Base-by-base conservation (phyloP, 2,888 invertebrate species). In the Andrena bicolor region DNA sequence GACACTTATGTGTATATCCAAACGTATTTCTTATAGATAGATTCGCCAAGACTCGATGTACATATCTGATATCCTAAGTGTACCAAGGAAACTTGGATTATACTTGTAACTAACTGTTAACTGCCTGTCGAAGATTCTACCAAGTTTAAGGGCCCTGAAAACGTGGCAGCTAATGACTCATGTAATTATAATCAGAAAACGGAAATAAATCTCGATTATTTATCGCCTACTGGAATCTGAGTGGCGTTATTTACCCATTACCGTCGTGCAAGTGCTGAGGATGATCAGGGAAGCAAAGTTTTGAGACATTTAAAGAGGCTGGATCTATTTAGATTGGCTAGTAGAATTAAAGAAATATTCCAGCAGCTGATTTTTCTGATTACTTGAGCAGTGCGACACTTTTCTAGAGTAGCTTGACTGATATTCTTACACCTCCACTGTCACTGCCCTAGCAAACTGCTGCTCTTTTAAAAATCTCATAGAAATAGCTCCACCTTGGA, bases 151-250 rank as follows among this genome's bases (percentile, higher is more conserved):
- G 32, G 49, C 26, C n/a, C 49, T 20, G 60, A 16, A 26, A 26
- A 65, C 32, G 81, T 53, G 76, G 61, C 81, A 70, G 74, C 69
- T 77, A 71, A 63, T 74, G 64, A 41, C 49, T 74, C 60, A 63
- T 86, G 76, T 75, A 83, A 65, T 74, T 78, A 56, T 51, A 71
- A 70, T 28, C 13, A 80, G 32, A 75, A 53, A 20, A 77, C 68
- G 26, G 51, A 82, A 92, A 92, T 91, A 92, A 92, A 91, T 86
- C 84, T 86, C 86, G 84, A 86, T 92, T 91, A 92, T 92, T 91
- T 91, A 91, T 91, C 90, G 86, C 82, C 84, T n/a, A 80, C 35
- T 23, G 60, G 7, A 35, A 20, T 10, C 0, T 20, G 13, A 8
- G 7, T 32, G 58, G 5, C n/a, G 7, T 76, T 23, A 77, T 76